Percentiles rank a stretch among this genome's conserved stretches.
phyloP scores from a whole-genome alignment of 2,888 invertebrate genomes.

The Conops quadrifasciatus region DNA sequence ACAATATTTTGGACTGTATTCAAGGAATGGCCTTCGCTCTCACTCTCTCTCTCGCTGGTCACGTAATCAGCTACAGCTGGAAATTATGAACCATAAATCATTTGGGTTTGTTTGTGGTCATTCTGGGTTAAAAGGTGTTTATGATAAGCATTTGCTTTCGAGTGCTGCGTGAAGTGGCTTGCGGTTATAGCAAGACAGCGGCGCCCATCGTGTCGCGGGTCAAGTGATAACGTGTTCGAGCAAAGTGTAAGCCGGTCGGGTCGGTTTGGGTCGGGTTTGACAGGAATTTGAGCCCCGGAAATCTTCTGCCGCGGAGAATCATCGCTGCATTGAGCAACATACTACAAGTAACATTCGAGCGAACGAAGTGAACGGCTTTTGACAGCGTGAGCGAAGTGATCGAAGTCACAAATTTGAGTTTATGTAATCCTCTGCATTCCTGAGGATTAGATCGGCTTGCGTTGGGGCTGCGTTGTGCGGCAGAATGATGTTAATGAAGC shows the following conservation, averaged over 20 bases:
- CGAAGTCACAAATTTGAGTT: no score
- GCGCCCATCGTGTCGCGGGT: neutral
- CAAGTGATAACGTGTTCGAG: neutral
- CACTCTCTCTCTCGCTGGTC: neutral
- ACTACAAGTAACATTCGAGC: no score
- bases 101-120: neutral
- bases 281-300: slow-evolving; percentile 11
- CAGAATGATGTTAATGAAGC: no score
- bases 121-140: slow-evolving; percentile 27
- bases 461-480: no score
- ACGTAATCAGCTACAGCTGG: neutral
- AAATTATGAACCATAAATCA: slow-evolving; percentile 24
- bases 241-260: slow-evolving; percentile 2
- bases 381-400: no score
- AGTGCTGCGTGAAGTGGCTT: slow-evolving; percentile 25
- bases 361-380: no score
- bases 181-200: neutral
- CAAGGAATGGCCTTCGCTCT: neutral
- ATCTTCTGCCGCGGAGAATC: slow-evolving; percentile 4
- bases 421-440: no score
- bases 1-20: neutral
- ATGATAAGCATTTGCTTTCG: slow-evolving; percentile 24
- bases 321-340: no score
- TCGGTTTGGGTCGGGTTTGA: slow-evolving; percentile 31
- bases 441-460: no score